Evolutionary conservation across 2,888 invertebrate species (phyloP).

Genomic region (Didymodactylos carnosus): DNA sequence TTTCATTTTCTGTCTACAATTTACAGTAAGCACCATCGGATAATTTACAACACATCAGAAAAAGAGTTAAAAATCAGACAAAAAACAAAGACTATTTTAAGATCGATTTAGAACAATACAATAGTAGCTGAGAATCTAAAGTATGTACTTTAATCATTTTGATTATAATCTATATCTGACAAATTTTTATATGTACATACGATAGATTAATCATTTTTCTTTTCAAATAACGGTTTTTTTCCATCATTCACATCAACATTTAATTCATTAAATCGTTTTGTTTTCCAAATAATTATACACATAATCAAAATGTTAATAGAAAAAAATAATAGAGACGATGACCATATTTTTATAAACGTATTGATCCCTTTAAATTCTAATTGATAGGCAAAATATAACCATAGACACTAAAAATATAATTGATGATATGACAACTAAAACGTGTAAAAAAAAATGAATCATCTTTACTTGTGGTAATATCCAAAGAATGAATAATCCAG

Average conservation of each 20-base stretch:
- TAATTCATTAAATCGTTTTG: neutral
- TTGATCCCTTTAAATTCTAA: conserved; percentile 69
- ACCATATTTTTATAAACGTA: conserved; percentile 63
- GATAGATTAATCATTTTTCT: neutral
- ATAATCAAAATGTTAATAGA: neutral
- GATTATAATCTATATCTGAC: no score
- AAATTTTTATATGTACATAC: no score
- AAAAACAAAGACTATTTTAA: no score
- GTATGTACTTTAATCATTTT: no score
- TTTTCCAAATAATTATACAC: neutral
- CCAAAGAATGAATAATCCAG: conserved; percentile 41
- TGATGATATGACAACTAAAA: neutral
- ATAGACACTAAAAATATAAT: conserved; percentile 47
- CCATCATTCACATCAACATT: neutral
- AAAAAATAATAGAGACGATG: conserved; percentile 55
- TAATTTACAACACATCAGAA: no score
- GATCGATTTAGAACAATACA: no score
- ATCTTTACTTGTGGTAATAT: conserved; percentile 29
- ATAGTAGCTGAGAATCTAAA: no score
- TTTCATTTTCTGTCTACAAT: no score
- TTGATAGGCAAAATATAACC: conserved; percentile 73
- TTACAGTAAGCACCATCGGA: no score
- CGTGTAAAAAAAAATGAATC: neutral
- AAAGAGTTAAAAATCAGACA: no score
- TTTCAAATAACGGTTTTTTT: neutral